These are phyloP conservation scores for Takifugu ocellatus DNA, from an alignment of 2,797 vertebrate species.

Conservation along the genomic window DNA sequence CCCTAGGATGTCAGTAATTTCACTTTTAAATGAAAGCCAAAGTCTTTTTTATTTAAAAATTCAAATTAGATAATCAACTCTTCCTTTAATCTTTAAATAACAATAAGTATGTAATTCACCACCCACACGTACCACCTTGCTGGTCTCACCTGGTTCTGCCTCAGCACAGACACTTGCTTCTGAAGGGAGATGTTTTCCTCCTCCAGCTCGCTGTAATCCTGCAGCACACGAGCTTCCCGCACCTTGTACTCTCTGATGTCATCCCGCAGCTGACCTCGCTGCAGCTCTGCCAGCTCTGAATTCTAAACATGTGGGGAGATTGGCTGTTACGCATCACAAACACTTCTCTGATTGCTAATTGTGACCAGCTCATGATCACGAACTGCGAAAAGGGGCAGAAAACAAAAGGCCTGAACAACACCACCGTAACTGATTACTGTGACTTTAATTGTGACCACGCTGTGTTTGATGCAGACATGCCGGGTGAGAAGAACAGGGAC, in stretches of 20 bases:
- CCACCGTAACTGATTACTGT: not conserved
- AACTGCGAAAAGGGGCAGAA: not conserved
- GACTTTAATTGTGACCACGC: constrained; percentile 17
- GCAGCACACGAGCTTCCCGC: constrained; percentile 88
- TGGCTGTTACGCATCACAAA: not conserved
- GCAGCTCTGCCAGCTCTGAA: constrained; percentile 86
- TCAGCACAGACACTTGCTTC: constrained; percentile 94
- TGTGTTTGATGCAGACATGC: constrained; percentile 22
- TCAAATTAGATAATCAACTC: too few species aligned
- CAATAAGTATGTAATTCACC: not conserved
- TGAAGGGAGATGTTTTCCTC: constrained; percentile 98
- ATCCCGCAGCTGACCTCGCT: constrained; percentile 87
- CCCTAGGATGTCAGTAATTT: not conserved
- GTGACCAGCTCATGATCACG: not conserved
- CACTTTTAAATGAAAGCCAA: not conserved
- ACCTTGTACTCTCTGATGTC: constrained; percentile 97
- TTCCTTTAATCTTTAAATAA: too few species aligned
- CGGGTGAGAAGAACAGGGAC: constrained; percentile 33
- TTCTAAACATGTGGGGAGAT: constrained; percentile 61
- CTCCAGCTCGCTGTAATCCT: constrained; percentile 96
- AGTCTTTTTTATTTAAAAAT: not conserved
- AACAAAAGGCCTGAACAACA: not conserved
- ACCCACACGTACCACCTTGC: not conserved
- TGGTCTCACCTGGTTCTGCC: constrained; percentile 87
- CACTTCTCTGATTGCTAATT: not conserved